Evolutionary conservation across 2,888 invertebrate species (phyloP).

Genomic region (Oeneis ivallda): DNA sequence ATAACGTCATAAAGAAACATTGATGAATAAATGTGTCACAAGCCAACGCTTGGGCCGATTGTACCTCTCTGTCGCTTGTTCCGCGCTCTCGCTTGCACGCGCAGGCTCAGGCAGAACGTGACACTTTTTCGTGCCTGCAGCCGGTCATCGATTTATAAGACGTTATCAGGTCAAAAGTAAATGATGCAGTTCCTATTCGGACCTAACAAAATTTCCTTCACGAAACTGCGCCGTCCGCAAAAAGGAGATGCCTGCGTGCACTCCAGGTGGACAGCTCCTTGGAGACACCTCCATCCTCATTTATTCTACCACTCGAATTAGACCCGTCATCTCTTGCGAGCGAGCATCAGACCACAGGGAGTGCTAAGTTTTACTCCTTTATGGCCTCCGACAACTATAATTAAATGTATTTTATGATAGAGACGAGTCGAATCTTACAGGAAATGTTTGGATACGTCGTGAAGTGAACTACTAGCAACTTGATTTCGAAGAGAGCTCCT

Average conservation of each 20-base stretch:
- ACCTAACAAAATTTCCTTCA: conserved; percentile 14
- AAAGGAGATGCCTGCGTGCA: conserved; percentile 12
- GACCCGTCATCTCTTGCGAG: not conserved
- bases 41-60: too few relatives aligned
- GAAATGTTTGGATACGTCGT: not conserved
- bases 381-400: not conserved
- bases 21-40: too few relatives aligned
- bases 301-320: conserved; percentile 3
- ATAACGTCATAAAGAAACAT: too few relatives aligned
- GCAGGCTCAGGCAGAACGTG: too few relatives aligned
- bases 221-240: not conserved
- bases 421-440: not conserved
- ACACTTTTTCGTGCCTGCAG: too few relatives aligned
- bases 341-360: conserved; percentile 17
- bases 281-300: conserved; percentile 7
- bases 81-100: too few relatives aligned
- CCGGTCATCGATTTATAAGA: too few relatives aligned
- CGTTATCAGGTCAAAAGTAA: too few relatives aligned
- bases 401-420: conserved; percentile 17
- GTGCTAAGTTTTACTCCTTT: not conserved
- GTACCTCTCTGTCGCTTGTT: too few relatives aligned
- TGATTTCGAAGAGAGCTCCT: not conserved
- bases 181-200: not conserved
- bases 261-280: not conserved
- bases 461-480: not conserved